These are phyloP conservation scores for Aproaerema taeniolella DNA, from an alignment of 2,888 invertebrate genomes.

Conservation along the genomic window DNA sequence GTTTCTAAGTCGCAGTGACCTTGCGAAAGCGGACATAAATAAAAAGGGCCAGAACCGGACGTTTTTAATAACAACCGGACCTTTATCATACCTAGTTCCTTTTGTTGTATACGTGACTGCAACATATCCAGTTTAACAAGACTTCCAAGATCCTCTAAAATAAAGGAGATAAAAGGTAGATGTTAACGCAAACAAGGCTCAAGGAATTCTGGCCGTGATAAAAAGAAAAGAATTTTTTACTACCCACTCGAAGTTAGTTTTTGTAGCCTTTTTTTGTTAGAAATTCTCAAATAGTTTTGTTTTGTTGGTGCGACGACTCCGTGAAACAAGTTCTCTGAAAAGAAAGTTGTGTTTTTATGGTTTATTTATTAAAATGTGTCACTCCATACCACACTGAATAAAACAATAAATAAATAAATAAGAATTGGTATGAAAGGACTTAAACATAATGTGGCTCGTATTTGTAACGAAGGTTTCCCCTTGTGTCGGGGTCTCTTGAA, in stretches of 20 bases:
- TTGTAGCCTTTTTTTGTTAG: background rate
- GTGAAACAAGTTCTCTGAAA: too few relatives aligned
- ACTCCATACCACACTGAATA: too few relatives aligned
- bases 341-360: too few relatives aligned
- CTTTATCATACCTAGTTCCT: constrained; percentile 53
- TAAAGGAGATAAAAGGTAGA: constrained; percentile 9
- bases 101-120: constrained; percentile 54
- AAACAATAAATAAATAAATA: too few relatives aligned
- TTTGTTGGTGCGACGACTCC: background rate
- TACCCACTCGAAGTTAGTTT: background rate
- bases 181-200: constrained; percentile 3
- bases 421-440: too few relatives aligned
- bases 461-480: too few relatives aligned
- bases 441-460: too few relatives aligned
- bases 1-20: constrained; percentile 23
- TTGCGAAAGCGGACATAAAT: constrained; percentile 38
- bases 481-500: too few relatives aligned
- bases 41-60: constrained; percentile 44
- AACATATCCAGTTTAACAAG: constrained; percentile 31
- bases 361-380: too few relatives aligned
- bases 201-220: background rate
- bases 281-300: background rate
- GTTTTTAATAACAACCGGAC: constrained; percentile 54
- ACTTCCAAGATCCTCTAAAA: constrained; percentile 22
- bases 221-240: constrained; percentile 8